Conservation (phyloP, 1,140 invertebrate genomes). For the Ips nitidus region DNA sequence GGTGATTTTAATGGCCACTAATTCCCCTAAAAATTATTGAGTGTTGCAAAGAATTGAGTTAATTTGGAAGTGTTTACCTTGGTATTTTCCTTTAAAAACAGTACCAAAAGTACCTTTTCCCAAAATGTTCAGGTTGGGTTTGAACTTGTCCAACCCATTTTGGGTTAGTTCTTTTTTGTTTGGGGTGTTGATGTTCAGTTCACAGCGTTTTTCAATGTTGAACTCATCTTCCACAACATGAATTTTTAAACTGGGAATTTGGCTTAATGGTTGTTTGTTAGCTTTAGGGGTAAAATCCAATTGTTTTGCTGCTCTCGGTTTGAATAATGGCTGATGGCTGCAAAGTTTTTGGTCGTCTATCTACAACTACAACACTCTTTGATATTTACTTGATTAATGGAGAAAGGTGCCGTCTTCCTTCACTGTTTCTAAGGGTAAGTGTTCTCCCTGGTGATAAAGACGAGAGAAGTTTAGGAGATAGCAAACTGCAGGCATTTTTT, state of each 20-base stretch:
- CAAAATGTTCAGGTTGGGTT: slow-evolving; percentile 39
- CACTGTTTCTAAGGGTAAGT: no score
- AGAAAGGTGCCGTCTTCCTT: no score
- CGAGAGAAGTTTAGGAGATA: no score
- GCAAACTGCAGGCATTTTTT: no score
- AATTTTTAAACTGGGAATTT: slow-evolving; percentile 17
- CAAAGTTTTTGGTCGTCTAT: no score
- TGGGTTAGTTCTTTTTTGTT: slow-evolving; percentile 42
- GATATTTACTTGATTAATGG: no score
- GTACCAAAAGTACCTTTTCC: slow-evolving; percentile 48
- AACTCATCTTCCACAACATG: slow-evolving; percentile 7
- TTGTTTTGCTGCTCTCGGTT: slow-evolving; percentile 7
- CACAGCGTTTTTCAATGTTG: neutral
- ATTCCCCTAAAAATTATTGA: slow-evolving; percentile 28
- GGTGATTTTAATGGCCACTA: slow-evolving; percentile 48
- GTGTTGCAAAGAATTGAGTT: slow-evolving; percentile 13
- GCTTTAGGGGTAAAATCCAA: slow-evolving; percentile 19
- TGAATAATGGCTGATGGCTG: neutral
- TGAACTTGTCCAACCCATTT: slow-evolving; percentile 38
- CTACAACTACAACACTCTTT: no score
- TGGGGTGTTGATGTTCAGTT: slow-evolving; percentile 45
- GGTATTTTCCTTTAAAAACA: slow-evolving; percentile 46
- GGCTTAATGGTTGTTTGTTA: neutral
- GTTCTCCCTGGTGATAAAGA: no score
- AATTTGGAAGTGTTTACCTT: slow-evolving; percentile 38